phyloP scores from a whole-genome alignment of 1,140 invertebrate genomes.

The Papilio glaucus region DNA sequence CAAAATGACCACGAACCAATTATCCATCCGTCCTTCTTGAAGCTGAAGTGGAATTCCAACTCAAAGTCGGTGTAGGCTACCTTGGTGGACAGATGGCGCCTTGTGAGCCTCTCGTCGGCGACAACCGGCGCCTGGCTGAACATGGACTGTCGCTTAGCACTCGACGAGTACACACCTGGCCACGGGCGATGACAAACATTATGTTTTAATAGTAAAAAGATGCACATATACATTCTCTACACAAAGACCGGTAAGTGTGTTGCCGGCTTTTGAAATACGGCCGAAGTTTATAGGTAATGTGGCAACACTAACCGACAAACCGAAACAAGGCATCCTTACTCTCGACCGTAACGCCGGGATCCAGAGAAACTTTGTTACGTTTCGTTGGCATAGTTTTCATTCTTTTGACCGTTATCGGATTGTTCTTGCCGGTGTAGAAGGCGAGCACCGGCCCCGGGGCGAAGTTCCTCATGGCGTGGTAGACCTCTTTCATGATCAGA shows the following conservation, averaged over 20 bases:
- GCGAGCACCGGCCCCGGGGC: conserved; percentile 52
- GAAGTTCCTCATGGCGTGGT: conserved; percentile 45
- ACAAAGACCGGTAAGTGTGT: too few species aligned
- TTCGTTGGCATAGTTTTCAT: conserved; percentile 40
- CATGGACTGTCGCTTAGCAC: conserved; percentile 44
- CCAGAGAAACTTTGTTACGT: conserved; percentile 23
- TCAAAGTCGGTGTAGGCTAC: conserved; percentile 64
- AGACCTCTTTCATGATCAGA: conserved; percentile 59
- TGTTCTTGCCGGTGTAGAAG: conserved; percentile 66
- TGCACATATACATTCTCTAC: too few species aligned
- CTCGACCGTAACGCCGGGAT: conserved; percentile 50
- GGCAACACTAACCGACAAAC: conserved; percentile 54
- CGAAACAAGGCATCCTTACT: conserved; percentile 57
- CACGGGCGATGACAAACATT: not conserved
- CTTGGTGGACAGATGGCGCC: conserved; percentile 48
- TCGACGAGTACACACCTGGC: conserved; percentile 52
- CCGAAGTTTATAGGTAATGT: too few species aligned
- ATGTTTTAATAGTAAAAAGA: conserved; percentile 5
- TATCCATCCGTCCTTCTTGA: conserved; percentile 51
- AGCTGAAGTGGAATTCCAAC: conserved; percentile 60
- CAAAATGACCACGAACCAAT: conserved; percentile 56
- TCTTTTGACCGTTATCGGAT: conserved; percentile 52
- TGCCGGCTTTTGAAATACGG: too few species aligned
- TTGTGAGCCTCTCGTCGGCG: conserved; percentile 50
- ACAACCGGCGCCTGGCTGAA: conserved; percentile 57